Base-by-base conservation (phyloP, 2,888 invertebrate genomes). In the Eristalinus aeneus region DNA sequence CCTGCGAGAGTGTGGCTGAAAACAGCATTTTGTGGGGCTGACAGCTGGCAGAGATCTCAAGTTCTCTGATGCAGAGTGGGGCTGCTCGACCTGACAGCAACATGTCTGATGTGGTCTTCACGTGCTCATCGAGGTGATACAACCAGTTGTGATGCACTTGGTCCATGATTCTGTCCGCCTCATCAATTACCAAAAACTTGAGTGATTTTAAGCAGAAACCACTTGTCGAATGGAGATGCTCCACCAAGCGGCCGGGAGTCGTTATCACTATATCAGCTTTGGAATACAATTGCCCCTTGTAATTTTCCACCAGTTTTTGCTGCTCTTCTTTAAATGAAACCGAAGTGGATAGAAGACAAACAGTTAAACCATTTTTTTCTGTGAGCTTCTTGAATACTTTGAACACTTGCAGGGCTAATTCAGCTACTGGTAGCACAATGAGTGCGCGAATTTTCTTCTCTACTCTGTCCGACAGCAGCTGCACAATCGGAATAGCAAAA, bases 1-100 rank as follows among this genome's bases (percentile, higher is more conserved):
- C 98, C 91, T 98, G 97, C 0, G 98, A 97, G 16, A 99, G 93
- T 1, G 99, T 99, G 5, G 99, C 99, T n/a, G 99, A 99, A 91
- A 99, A 98, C 1, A 99, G 93, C 63, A 99, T 93, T 92, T 99
- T 99, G 89, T 99, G 99, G 1, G 96, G 96, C 72, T 90, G 90
- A n/a, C 80, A 89, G 27, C 76, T 88, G 58, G 87, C 88, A 1
- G 79, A 86, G 1, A 87, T 73, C 73, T 90, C 88, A 10, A 93
- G 84, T 83, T 92, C 91, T 36, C 90, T 89, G 10, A 90, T 89
- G 56, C 91, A 92, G 0, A 92, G 88, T 0, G 92, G 91, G 0
- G 90, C 89, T n/a, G 90, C 88, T 1, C 89, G 93, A 5, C 93
- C 94, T 83, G 93, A 93, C 53, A 94, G 89, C 88, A 94, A 91